Conservation (phyloP, 1,140 invertebrate species). For the Scylla paramamosain region DNA sequence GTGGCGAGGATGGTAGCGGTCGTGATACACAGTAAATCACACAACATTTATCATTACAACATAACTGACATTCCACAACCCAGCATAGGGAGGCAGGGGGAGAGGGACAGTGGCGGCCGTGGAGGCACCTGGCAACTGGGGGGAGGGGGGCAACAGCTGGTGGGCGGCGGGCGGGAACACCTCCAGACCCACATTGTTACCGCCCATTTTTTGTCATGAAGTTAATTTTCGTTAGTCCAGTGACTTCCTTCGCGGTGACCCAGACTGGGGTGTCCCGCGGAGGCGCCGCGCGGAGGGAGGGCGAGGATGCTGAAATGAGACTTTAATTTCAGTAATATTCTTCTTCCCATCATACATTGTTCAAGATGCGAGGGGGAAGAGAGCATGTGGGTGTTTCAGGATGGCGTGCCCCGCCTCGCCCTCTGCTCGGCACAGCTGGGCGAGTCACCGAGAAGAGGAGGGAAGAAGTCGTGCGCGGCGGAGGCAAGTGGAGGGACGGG, state of each 20-base stretch:
- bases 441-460: no score
- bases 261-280: not conserved
- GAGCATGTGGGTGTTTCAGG: no score
- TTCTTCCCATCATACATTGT: not conserved
- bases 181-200: slow-evolving; percentile 20
- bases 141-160: not conserved
- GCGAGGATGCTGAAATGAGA: not conserved
- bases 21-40: not conserved
- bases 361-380: not conserved
- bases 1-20: not conserved
- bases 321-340: not conserved
- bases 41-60: not conserved
- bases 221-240: not conserved
- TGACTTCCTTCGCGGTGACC: not conserved
- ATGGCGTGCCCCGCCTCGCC: no score
- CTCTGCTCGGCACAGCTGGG: no score
- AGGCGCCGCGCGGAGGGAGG: not conserved
- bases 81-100: not conserved
- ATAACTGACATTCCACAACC: not conserved
- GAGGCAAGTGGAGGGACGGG: not conserved
- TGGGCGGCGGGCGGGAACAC: not conserved
- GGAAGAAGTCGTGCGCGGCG: not conserved
- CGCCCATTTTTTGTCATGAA: not conserved
- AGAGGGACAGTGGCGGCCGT: not conserved
- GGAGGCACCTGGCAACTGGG: slow-evolving; percentile 7